Conservation (phyloP, 2,797 vertebrate species). For the Thamnophis elegans region DNA sequence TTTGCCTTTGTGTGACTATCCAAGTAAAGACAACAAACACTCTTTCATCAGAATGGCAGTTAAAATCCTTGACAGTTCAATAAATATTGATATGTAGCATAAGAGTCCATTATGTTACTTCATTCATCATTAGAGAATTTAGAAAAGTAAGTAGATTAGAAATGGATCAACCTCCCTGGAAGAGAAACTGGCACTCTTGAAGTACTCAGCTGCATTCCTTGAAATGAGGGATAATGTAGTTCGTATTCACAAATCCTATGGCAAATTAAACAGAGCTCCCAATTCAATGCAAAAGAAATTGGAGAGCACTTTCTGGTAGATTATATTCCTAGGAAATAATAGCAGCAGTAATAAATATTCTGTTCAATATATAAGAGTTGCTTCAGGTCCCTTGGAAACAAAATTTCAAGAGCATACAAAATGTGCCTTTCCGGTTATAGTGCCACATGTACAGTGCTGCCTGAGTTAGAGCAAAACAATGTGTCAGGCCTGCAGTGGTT, state of each 20-base stretch:
- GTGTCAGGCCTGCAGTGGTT: too few species aligned
- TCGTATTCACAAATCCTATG: background rate
- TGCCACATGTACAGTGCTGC: too few species aligned
- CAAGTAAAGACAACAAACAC: background rate
- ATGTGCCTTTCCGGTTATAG: background rate
- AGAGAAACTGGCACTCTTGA: background rate
- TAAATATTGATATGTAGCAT: background rate
- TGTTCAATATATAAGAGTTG: background rate
- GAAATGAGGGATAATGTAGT: background rate
- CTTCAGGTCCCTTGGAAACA: background rate
- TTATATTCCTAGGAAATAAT: background rate
- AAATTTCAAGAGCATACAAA: background rate
- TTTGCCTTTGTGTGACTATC: background rate
- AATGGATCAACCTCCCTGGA: background rate
- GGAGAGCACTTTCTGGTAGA: background rate
- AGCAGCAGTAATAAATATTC: background rate
- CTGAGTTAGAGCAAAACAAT: too few species aligned
- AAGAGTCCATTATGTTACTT: background rate
- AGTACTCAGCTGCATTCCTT: background rate
- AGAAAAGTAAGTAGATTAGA: background rate
- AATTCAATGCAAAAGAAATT: background rate
- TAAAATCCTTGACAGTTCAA: background rate
- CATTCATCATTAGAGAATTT: background rate
- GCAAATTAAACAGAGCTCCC: background rate
- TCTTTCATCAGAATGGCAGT: background rate